Evolutionary conservation across 2,797 vertebrate genomes (phyloP).

Genomic region (Acanthurus lineatus): DNA sequence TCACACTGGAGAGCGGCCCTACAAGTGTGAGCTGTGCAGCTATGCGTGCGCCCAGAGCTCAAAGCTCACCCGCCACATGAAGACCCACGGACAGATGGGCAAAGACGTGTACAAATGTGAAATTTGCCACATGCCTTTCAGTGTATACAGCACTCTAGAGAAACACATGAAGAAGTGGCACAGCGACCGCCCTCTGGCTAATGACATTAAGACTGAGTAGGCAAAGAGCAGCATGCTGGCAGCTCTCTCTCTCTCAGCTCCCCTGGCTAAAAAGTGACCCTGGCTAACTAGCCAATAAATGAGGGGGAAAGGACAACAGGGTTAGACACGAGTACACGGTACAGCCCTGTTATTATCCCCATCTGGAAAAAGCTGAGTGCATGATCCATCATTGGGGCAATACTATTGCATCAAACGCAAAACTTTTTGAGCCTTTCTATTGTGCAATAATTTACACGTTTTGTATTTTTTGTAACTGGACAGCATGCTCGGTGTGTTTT

Average conservation of each 20-base stretch:
- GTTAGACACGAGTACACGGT: conserved; percentile 87
- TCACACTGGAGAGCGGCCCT: conserved; percentile 98
- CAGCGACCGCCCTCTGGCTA: conserved; percentile 97
- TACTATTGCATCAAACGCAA: conserved; percentile 95
- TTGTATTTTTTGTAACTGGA: conserved; percentile 97
- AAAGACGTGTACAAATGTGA: conserved; percentile 99
- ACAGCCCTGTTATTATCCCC: conserved; percentile 86
- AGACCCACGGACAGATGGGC: conserved; percentile 99
- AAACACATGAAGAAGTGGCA: conserved; percentile 99
- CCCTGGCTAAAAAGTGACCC: conserved; percentile 75
- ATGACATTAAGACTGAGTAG: conserved; percentile 99
- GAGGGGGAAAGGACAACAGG: conserved; percentile 77
- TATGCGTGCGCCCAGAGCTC: conserved; percentile 99
- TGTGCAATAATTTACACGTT: conserved; percentile 99
- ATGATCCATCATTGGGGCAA: conserved; percentile 95
- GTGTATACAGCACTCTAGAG: conserved; percentile 99
- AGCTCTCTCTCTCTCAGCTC: conserved; percentile 69
- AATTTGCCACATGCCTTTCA: conserved; percentile 99
- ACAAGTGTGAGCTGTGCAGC: conserved; percentile 99
- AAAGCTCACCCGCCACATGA: conserved; percentile 99
- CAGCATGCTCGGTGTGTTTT: conserved; percentile 98
- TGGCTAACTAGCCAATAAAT: conserved; percentile 71
- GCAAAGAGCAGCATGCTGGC: conserved; percentile 87
- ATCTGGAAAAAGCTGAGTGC: conserved; percentile 89
- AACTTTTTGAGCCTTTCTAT: conserved; percentile 99